Evolutionary conservation across 64 coral and sea anemone genomes (phyloP).

Genomic region (Platygyra sinensis): DNA sequence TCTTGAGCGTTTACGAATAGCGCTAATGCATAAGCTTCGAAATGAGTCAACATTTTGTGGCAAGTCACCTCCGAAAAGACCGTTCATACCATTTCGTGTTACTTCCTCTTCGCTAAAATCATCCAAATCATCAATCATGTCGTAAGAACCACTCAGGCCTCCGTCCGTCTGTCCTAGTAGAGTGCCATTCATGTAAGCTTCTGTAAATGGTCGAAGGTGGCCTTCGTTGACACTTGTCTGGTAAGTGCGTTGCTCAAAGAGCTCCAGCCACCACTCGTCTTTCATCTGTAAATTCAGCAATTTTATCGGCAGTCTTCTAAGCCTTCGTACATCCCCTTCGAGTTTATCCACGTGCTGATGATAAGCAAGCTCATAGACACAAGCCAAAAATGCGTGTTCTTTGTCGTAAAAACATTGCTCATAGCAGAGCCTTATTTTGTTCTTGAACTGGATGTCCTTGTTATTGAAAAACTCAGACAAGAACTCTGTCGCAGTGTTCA

Average conservation of each 20-base stretch:
- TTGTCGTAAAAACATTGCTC: slow-evolving; percentile 89
- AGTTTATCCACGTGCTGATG: slow-evolving; percentile 68
- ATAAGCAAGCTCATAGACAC: slow-evolving; percentile 89
- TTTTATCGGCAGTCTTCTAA: slow-evolving; percentile 82
- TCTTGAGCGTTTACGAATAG: slow-evolving; percentile 54
- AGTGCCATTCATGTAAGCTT: slow-evolving; percentile 26
- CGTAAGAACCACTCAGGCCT: slow-evolving; percentile 35
- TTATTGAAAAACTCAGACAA: slow-evolving; percentile 72
- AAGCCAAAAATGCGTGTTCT: slow-evolving; percentile 65
- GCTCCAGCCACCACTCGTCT: slow-evolving; percentile 93
- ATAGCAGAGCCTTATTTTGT: slow-evolving; percentile 87
- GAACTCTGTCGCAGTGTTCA: slow-evolving; percentile 64
- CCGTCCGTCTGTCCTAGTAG: background rate
- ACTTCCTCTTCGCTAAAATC: slow-evolving; percentile 8
- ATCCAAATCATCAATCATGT: slow-evolving; percentile 52
- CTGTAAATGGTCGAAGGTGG: slow-evolving; percentile 10
- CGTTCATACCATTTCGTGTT: background rate
- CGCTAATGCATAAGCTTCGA: slow-evolving; percentile 54
- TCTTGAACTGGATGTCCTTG: slow-evolving; percentile 51
- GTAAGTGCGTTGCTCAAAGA: slow-evolving; percentile 77
- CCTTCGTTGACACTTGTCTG: background rate
- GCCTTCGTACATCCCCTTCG: slow-evolving; percentile 62
- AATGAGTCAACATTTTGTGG: slow-evolving; percentile 9
- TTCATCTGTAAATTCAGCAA: slow-evolving; percentile 93
- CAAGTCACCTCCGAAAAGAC: too few species aligned